Evolutionary conservation across 2,113 vertebrate species (phyloP).

Genomic region (Furnarius figulus): DNA sequence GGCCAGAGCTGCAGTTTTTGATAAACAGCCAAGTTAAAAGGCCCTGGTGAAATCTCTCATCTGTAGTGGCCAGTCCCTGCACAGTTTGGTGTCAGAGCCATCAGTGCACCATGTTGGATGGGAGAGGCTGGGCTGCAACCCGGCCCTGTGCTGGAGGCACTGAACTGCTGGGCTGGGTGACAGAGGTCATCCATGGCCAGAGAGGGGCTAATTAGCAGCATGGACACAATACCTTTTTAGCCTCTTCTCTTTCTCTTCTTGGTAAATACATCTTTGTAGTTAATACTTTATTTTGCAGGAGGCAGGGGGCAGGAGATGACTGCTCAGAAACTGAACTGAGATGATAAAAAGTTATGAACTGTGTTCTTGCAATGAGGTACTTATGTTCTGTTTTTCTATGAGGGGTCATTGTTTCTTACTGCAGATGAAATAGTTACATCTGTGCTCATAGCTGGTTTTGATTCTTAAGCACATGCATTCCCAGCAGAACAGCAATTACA

Average conservation of each 20-base stretch:
- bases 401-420: not conserved
- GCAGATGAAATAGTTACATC: not conserved
- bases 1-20: not conserved
- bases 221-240: not conserved
- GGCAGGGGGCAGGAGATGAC: not conserved
- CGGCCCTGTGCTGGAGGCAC: rapidly evolving
- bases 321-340: not conserved
- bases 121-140: not conserved
- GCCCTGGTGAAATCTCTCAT: not conserved
- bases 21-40: not conserved
- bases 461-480: not conserved
- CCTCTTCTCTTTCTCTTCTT: not conserved
- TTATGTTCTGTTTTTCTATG: not conserved
- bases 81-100: rapidly evolving
- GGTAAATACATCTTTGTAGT: not conserved
- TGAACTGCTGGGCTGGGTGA: not conserved
- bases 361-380: not conserved
- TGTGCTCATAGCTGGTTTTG: not conserved
- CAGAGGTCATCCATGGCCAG: not conserved
- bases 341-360: not conserved
- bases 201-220: not conserved
- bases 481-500: not conserved
- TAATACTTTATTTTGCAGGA: not conserved
- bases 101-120: rapidly evolving
- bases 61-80: rapidly evolving